Evolutionary conservation across 2,888 invertebrate genomes (phyloP), one percentile per base, ranked within the genome.

Genomic region (Conus canariensis): DNA sequence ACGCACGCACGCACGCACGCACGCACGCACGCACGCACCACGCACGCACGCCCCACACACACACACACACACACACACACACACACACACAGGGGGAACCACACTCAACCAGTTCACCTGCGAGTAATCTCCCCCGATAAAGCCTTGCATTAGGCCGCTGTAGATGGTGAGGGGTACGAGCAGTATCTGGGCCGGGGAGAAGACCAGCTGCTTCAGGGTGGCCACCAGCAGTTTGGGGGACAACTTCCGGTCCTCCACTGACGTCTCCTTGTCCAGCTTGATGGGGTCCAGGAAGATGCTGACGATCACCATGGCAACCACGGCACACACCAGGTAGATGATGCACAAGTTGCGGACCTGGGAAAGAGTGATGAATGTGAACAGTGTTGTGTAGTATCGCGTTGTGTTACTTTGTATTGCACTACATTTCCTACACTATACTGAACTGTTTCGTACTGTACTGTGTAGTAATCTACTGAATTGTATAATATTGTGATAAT

Each of bases 61-160:
- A 10, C 9, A 64, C 60, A 64, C 60, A 64, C 60, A 64, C 9
- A 16, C 60, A 64, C 60, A 64, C 60, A 64, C 12, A 64, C 64
- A 64, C 64, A 64, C 70, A 5, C 45, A 0, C 2, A 45, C 45
- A 45, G 45, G 45, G 45, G 45, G 45, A 3, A 45, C 45, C 45
- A 45, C 45, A 45, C 45, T 45, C 45, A 45, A 45, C 45, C 45
- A 19, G 22, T 6, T n/a, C 12, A 97, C 97, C 94, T 96, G 96
- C 0, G 97, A 97, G 93, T 96, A 97, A 86, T 97, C 96, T 3
- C 99, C 99, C 30, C 98, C 98, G 93, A 99, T 98, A 96, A 99
- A 99, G 0, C 99, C 99, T 96, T 99, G 99, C 96, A 99, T 99
- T 97, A 99, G 98, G 90, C 99, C 99, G 94, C 99, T 99, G 98